Evolutionary conservation across 2,888 invertebrate genomes (phyloP), one percentile per base, ranked within the genome.

Genomic region (Eupithecia tripunctaria): DNA sequence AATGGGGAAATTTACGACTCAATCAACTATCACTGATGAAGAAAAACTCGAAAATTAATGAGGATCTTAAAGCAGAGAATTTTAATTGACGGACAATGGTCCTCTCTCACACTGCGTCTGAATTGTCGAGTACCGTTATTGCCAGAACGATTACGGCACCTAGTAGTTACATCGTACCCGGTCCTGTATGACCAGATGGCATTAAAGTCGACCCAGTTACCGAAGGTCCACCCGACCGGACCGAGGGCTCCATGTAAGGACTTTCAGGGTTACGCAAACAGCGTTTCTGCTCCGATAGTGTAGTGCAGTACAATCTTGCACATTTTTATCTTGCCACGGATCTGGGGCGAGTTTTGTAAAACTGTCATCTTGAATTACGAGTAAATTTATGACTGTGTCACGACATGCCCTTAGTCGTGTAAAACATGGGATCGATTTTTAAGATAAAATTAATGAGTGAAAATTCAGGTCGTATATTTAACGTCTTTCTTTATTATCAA

Each of bases 181-280:
- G 86, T 84, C 86, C 87, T 81, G 90, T 84, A 85, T 85, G 85
- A 89, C 93, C 93, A 93, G 92, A 93, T 93, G 93, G 93, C 89
- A 89, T 88, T 89, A 88, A 86, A 79, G 84, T 78, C 89, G 93
- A 92, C 93, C 93, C 90, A 94, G 91, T 88, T 93, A 84, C 80
- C 86, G 91, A 94, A 94, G 93, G 93, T 90, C 91, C 89, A 84
- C 78, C 82, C 82, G 83, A 82, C 86, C 86, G 86, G 88, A 84
- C 85, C 81, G 86, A 83, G 82, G 84, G 82, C 81, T 81, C 92
- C 92, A 85, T 92, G 82, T 91, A 93, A 82, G 93, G 92, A 82
- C 79, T 76, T 80, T 78, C 91, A 89, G 89, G 90, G 91, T 93
- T 93, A 89, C 89, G 89, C 89, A 91, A 93, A 74, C 56, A 56